These are phyloP conservation scores for Podilymbus podiceps DNA, from an alignment of 2,113 vertebrate genomes.

Conservation along the genomic window DNA sequence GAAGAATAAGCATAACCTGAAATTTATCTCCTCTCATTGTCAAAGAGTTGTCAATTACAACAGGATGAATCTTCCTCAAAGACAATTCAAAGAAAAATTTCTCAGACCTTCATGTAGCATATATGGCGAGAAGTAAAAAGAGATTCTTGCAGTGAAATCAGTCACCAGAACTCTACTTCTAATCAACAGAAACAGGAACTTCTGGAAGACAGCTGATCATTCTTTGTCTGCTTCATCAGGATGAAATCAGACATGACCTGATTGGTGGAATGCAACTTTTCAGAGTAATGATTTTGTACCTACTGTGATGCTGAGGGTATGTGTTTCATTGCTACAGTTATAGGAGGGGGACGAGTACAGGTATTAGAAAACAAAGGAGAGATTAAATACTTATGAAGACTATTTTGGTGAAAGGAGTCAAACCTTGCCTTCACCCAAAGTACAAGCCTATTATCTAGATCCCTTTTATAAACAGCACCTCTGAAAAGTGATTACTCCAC, in stretches of 20 bases:
- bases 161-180: not conserved
- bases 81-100: not conserved
- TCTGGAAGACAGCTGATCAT: not conserved
- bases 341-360: not conserved
- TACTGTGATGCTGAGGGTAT: not conserved
- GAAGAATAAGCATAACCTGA: not conserved
- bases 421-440: not conserved
- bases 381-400: not conserved
- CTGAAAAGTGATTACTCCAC: not conserved
- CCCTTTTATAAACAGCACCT: not conserved
- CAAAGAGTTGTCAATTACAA: not conserved
- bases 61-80: not conserved
- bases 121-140: not conserved
- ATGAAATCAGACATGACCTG: not conserved
- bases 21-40: not conserved
- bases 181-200: not conserved
- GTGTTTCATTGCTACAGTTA: not conserved
- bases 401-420: not conserved
- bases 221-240: not conserved
- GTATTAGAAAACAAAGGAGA: not conserved
- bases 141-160: not conserved
- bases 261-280: not conserved
- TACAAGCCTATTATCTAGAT: not conserved
- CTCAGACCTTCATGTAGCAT: not conserved
- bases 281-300: not conserved